Evolutionary conservation across 2,888 invertebrate genomes (phyloP).

Genomic region (Poecilus cupreus): DNA sequence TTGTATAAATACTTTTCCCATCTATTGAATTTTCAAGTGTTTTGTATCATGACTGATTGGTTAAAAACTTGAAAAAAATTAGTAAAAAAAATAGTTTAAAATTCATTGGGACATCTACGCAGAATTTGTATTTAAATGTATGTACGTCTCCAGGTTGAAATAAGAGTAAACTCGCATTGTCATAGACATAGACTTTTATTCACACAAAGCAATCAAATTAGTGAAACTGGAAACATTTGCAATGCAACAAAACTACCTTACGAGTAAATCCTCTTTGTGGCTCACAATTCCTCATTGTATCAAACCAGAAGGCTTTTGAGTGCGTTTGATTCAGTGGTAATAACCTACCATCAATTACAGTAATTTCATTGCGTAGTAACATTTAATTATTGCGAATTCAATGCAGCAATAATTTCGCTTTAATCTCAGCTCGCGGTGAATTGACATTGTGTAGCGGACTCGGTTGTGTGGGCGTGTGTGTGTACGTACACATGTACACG

Average conservation of each 20-base stretch:
- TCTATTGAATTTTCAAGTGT: no score
- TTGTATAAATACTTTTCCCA: no score
- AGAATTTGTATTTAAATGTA: no score
- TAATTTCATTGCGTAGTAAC: constrained; percentile 34
- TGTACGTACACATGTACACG: not conserved
- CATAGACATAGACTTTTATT: no score
- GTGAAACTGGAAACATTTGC: not conserved
- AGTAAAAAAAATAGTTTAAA: no score
- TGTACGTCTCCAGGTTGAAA: no score
- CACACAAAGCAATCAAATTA: no score
- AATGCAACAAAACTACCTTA: constrained; percentile 3
- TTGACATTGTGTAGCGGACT: not conserved
- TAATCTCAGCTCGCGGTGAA: not conserved
- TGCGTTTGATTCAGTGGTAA: constrained; percentile 11
- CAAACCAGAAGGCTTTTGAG: constrained; percentile 1
- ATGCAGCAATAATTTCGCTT: constrained; percentile 8
- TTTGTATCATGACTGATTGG: no score
- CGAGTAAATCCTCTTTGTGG: constrained; percentile 12
- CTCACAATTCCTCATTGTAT: constrained; percentile 11
- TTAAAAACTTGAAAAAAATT: no score
- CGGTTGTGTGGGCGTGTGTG: not conserved
- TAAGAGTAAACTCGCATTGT: no score
- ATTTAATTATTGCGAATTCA: constrained; percentile 31
- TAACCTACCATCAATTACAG: constrained; percentile 29
- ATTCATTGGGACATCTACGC: no score